Evolutionary conservation across 2,113 vertebrate genomes (phyloP).

Genomic region (Ammodramus savannarum): DNA sequence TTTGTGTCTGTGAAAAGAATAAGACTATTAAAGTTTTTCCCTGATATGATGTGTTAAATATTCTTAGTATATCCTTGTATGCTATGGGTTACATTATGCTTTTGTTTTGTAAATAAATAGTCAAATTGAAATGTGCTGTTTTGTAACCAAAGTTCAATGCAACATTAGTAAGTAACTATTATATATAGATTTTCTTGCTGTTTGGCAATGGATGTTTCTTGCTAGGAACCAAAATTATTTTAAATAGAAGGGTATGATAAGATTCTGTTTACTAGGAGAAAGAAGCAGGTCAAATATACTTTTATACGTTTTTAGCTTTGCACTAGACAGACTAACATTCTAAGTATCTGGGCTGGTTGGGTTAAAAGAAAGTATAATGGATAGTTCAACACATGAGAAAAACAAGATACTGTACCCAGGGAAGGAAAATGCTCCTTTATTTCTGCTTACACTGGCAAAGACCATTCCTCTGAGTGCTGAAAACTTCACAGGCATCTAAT

Average conservation of each 20-base stretch:
- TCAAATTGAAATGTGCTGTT: not conserved
- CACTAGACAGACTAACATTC: not conserved
- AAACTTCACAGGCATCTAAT: not conserved
- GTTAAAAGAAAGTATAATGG: not conserved
- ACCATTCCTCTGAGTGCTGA: not conserved
- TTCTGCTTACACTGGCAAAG: not conserved
- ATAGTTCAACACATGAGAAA: not conserved
- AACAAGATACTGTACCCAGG: not conserved
- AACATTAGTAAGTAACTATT: not conserved
- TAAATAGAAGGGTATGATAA: not conserved
- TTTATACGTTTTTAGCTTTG: not conserved
- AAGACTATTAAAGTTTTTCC: not conserved
- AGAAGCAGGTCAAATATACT: not conserved
- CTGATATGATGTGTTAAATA: not conserved
- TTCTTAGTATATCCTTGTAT: not conserved
- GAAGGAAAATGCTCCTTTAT: not conserved
- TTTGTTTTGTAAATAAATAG: not conserved
- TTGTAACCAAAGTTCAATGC: not conserved
- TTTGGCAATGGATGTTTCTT: not conserved
- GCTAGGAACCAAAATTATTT: not conserved
- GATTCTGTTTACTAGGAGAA: not conserved
- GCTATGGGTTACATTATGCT: not conserved
- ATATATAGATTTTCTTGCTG: not conserved
- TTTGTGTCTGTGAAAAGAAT: not conserved
- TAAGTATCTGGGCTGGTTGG: not conserved